Conservation (phyloP, 1,140 invertebrate species). For the Leptopilina clavipes region DNA sequence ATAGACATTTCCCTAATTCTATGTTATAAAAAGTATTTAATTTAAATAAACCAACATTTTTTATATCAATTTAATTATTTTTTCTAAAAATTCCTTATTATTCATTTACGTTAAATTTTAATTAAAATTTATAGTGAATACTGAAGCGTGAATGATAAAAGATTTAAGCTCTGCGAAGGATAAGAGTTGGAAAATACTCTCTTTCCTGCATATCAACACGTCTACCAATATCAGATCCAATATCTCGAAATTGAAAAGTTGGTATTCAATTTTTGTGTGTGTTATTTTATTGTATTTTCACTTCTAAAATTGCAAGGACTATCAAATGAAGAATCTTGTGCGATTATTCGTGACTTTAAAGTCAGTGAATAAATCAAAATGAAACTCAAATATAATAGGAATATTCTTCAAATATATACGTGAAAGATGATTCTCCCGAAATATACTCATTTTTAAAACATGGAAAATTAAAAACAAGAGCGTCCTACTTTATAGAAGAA, state of each 20-base stretch:
- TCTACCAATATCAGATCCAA: slow-evolving; percentile 13
- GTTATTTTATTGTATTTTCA: slow-evolving; percentile 12
- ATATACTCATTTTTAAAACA: too few species aligned
- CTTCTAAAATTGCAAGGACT: not conserved
- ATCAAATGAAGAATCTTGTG: not conserved
- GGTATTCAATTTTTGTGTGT: slow-evolving; percentile 15
- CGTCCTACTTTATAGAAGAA: too few species aligned
- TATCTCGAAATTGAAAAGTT: slow-evolving; percentile 16
- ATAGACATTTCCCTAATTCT: too few species aligned
- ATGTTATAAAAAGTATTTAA: too few species aligned
- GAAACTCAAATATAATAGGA: not conserved
- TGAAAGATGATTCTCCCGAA: too few species aligned
- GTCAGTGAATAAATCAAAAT: slow-evolving; percentile 7
- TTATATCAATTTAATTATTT: not conserved
- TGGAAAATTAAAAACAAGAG: too few species aligned
- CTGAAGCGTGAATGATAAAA: not conserved
- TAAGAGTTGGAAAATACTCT: not conserved
- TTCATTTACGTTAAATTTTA: not conserved
- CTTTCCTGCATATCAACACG: slow-evolving; percentile 20
- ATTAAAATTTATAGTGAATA: slow-evolving; percentile 10
- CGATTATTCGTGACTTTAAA: not conserved
- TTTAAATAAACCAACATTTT: not conserved
- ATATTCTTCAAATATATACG: not conserved
- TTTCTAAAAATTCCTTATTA: not conserved
- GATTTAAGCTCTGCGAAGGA: not conserved